Percentiles rank a stretch among this genome's conserved stretches.
These are phyloP conservation scores for Pyrocephalus nanus DNA, from an alignment of 2,797 vertebrate genomes.

Conservation along the genomic window DNA sequence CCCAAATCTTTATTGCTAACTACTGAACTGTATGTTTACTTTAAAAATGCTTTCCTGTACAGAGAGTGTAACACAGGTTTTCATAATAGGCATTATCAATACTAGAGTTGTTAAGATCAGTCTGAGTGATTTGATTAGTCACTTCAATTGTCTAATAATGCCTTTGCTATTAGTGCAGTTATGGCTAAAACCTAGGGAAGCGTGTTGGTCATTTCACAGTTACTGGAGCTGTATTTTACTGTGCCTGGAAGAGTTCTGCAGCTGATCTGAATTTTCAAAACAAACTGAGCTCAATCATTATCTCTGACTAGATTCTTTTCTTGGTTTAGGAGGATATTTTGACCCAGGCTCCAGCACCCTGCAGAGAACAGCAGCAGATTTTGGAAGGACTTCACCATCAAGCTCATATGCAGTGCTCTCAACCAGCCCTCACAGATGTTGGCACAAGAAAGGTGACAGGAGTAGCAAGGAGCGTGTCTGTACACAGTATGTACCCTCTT, in stretches of 20 bases:
- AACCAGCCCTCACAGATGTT: rapidly evolving
- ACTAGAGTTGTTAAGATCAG: not conserved
- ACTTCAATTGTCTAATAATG: constrained; percentile 15
- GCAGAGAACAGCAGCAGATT: not conserved
- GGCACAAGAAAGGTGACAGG: not conserved
- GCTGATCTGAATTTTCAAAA: constrained; percentile 31
- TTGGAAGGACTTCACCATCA: not conserved
- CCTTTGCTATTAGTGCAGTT: not conserved
- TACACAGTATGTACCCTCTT: rapidly evolving
- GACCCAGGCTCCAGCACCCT: not conserved
- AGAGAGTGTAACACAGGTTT: not conserved
- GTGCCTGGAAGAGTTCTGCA: not conserved
- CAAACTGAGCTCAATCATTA: not conserved
- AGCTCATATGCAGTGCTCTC: not conserved
- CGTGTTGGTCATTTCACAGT: not conserved
- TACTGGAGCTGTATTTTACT: not conserved
- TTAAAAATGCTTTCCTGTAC: not conserved
- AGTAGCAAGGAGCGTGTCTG: rapidly evolving
- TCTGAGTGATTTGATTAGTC: not conserved
- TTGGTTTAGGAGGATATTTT: not conserved
- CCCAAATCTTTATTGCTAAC: not conserved
- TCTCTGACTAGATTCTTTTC: not conserved
- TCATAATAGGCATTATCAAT: not conserved
- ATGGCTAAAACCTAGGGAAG: constrained; percentile 28
- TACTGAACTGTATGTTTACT: constrained; percentile 15